phyloP scores from a whole-genome alignment of 2,113 vertebrate species.

The Dromas ardeola region DNA sequence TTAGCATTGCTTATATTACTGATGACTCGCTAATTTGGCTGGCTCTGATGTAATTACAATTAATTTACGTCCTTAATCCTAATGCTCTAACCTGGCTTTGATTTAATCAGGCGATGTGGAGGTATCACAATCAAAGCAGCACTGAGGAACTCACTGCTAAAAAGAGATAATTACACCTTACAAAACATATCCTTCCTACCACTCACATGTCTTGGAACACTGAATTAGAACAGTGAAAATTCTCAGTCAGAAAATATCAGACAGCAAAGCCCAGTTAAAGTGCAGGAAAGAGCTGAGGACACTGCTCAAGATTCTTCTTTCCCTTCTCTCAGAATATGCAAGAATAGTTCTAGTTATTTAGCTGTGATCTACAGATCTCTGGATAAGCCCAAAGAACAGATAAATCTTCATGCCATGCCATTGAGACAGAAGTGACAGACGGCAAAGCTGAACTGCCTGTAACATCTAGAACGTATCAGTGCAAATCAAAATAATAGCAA shows the following conservation, averaged over 20 bases:
- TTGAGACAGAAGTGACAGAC: background rate
- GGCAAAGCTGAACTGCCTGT: background rate
- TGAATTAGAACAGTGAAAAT: background rate
- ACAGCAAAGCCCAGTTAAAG: background rate
- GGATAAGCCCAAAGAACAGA: background rate
- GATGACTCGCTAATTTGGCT: constrained; percentile 62
- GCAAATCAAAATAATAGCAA: background rate
- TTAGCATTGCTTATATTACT: constrained; percentile 67
- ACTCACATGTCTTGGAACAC: background rate
- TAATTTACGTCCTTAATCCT: constrained; percentile 65
- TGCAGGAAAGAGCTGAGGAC: background rate
- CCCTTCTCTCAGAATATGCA: background rate
- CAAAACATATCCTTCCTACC: constrained; percentile 20
- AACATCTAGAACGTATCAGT: background rate
- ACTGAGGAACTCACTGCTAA: constrained; percentile 20
- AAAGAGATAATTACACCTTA: constrained; percentile 48
- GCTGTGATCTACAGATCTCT: background rate
- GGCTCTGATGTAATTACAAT: constrained; percentile 69
- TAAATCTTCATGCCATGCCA: background rate
- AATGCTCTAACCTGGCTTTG: constrained; percentile 64
- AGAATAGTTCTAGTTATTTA: background rate
- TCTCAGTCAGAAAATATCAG: background rate
- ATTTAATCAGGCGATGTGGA: constrained; percentile 55
- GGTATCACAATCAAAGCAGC: constrained; percentile 65
- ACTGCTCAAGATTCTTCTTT: background rate